Conservation (phyloP, 2,113 vertebrate genomes). For the Pelusios castaneus region DNA sequence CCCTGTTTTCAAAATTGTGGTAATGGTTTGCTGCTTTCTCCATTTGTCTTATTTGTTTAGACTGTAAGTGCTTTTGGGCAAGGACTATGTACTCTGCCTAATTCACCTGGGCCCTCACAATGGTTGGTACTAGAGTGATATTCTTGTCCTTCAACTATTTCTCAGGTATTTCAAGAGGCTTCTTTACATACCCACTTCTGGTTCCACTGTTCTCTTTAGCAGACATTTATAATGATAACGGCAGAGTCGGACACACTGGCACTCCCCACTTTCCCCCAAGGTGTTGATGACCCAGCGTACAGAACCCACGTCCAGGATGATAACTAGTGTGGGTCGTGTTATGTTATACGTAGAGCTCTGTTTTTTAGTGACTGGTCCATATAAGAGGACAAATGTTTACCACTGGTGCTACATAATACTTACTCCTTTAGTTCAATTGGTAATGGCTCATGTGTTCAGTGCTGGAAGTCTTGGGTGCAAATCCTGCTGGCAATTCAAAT, state of each 20-base stretch:
- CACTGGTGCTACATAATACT: not conserved
- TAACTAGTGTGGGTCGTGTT: not conserved
- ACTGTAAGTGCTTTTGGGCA: not conserved
- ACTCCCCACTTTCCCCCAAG: not conserved
- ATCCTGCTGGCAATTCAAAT: too few species aligned
- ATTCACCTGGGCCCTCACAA: too few species aligned
- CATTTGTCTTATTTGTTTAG: not conserved
- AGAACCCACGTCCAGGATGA: too few species aligned
- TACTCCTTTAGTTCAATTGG: too few species aligned
- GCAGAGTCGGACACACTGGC: not conserved
- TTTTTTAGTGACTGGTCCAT: not conserved
- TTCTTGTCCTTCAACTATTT: not conserved
- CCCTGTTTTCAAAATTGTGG: not conserved
- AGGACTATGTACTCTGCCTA: too few species aligned
- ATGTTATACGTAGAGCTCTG: not conserved
- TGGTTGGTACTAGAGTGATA: not conserved
- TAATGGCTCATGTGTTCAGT: not conserved
- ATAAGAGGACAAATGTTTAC: not conserved
- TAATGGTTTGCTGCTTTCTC: not conserved
- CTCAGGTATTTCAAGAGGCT: not conserved
- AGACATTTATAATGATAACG: not conserved
- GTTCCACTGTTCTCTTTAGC: not conserved
- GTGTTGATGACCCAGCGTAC: not conserved
- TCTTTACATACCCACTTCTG: not conserved
- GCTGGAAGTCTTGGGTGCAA: too few species aligned